Conservation (phyloP, 2,888 invertebrate genomes). For the Apoda limacodes region DNA sequence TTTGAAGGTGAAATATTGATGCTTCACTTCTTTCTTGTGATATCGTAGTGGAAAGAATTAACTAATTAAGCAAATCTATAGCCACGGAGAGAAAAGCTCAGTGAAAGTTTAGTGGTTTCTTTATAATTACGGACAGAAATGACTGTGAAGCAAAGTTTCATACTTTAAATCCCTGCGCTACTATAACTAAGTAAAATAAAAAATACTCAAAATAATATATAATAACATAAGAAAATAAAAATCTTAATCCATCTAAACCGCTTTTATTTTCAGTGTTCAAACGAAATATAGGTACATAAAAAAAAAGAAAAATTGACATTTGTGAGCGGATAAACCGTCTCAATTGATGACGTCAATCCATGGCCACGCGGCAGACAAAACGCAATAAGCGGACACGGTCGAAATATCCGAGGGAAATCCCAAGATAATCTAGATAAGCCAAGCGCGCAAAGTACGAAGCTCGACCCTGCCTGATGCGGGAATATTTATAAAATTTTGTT, state of each 20-base stretch:
- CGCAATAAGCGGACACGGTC: conserved; percentile 55
- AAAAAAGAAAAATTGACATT: conserved; percentile 38
- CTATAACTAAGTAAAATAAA: conserved; percentile 7
- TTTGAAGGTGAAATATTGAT: too few species aligned
- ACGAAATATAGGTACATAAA: conserved; percentile 32
- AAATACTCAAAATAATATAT: too few species aligned
- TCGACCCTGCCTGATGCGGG: conserved; percentile 66
- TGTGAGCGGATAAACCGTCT: conserved; percentile 46
- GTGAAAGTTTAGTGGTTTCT: too few species aligned
- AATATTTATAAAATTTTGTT: conserved; percentile 58
- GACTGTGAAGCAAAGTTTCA: too few species aligned
- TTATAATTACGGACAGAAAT: too few species aligned
- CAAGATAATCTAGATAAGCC: conserved; percentile 65
- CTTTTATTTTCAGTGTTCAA: conserved; percentile 28
- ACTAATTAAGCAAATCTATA: too few species aligned
- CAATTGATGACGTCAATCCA: conserved; percentile 36
- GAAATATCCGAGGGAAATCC: conserved; percentile 50
- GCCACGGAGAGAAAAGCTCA: too few species aligned
- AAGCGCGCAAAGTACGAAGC: conserved; percentile 56
- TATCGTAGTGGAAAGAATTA: too few species aligned
- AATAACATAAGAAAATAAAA: too few species aligned
- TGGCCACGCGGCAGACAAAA: conserved; percentile 41
- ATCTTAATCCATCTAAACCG: too few species aligned
- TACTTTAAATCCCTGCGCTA: too few species aligned
- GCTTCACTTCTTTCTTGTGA: too few species aligned